Percentiles rank a stretch among this genome's conserved stretches.
Conservation (phyloP, 2,888 invertebrate genomes). For the Drosophila nigritarsus region DNA sequence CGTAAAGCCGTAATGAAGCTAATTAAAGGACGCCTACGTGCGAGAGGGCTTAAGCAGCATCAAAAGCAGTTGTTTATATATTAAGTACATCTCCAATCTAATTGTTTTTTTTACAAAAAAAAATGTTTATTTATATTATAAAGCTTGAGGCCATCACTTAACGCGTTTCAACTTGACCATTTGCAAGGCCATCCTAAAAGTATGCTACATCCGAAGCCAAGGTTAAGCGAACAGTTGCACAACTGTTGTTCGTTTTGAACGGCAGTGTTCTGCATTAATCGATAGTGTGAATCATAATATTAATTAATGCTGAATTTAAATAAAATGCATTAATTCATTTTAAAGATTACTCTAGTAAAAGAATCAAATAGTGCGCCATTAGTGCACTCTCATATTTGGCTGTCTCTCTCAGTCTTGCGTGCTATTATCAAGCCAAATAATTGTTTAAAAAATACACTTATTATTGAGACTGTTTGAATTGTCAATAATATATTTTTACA, state of each 20-base stretch:
- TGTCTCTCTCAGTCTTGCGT: conserved; percentile 30
- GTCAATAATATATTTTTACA: neutral
- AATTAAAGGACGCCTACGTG: conserved; percentile 39
- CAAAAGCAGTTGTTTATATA: conserved; percentile 36
- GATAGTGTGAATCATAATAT: conserved; percentile 21
- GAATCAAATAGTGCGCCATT: conserved; percentile 1
- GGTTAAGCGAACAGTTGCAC: conserved; percentile 39
- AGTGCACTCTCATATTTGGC: conserved; percentile 7
- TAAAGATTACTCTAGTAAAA: neutral
- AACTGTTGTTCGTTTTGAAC: conserved; percentile 48
- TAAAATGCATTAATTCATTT: neutral
- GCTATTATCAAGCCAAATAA: conserved; percentile 12
- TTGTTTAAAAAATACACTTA: neutral
- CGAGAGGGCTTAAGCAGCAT: conserved; percentile 14
- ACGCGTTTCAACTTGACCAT: conserved; percentile 19
- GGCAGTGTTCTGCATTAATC: conserved; percentile 20
- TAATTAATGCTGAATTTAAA: neutral
- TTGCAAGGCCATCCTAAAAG: conserved; percentile 55
- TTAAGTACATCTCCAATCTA: conserved; percentile 12
- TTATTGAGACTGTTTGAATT: neutral
- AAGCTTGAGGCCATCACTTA: conserved; percentile 4
- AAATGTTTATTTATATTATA: neutral
- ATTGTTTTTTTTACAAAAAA: neutral
- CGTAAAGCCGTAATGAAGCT: conserved; percentile 34
- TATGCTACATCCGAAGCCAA: conserved; percentile 52